Conservation (phyloP, 2,797 vertebrate genomes). For the Limosa lapponica region DNA sequence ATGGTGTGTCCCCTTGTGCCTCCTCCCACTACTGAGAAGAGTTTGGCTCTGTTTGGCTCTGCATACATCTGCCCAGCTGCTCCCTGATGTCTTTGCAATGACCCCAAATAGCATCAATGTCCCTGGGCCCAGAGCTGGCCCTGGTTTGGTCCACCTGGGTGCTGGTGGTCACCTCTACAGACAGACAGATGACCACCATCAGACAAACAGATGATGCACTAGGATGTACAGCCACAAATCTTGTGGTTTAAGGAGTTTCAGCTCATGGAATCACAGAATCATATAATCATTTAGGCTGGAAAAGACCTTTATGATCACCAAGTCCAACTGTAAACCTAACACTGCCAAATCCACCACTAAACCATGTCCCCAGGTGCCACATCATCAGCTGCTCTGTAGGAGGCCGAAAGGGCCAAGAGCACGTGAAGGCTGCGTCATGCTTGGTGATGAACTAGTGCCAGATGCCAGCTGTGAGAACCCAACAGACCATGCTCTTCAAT, state of each 20-base stretch:
- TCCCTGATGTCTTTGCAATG: background rate
- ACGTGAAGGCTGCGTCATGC: background rate
- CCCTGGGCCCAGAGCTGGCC: background rate
- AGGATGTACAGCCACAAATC: fast-evolving
- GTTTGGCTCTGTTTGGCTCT: background rate
- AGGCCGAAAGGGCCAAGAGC: fast-evolving
- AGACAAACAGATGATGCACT: background rate
- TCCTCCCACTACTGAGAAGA: background rate
- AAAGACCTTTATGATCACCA: background rate
- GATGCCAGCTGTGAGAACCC: background rate
- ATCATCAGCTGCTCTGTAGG: background rate
- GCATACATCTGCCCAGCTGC: background rate
- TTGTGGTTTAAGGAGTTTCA: background rate
- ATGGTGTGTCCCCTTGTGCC: background rate
- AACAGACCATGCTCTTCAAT: background rate
- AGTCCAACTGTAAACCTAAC: background rate
- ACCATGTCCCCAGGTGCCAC: background rate
- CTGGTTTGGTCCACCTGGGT: background rate
- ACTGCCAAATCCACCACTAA: background rate
- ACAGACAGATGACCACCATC: background rate
- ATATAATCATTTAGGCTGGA: background rate
- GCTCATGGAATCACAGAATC: background rate
- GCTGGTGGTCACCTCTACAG: background rate
- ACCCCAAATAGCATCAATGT: background rate
- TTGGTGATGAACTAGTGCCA: background rate